Percentiles rank a stretch among this genome's conserved stretches.
Conservation (phyloP, 2,113 vertebrate genomes). For the Coturnix japonica region DNA sequence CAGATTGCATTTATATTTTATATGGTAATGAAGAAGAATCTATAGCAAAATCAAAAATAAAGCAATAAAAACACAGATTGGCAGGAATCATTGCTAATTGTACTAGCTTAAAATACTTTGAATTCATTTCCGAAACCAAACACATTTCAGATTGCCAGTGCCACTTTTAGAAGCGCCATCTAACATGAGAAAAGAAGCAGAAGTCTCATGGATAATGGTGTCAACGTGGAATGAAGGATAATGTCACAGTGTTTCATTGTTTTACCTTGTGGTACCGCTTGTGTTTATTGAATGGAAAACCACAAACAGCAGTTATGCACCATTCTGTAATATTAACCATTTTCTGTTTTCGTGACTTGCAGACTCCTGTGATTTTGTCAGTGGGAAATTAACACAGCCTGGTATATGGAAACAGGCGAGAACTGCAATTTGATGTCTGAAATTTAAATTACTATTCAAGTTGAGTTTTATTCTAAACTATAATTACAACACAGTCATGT, state of each 20-base stretch:
- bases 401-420: background rate
- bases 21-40: background rate
- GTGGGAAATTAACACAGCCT: background rate
- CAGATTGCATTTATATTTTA: rapidly evolving
- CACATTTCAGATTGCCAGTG: background rate
- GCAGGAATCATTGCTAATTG: background rate
- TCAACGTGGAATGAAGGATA: background rate
- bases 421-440: background rate
- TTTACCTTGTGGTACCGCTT: background rate
- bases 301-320: background rate
- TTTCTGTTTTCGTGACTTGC: background rate
- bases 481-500: background rate
- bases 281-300: background rate
- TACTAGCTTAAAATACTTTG: background rate
- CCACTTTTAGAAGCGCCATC: background rate
- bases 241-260: background rate
- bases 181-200: background rate
- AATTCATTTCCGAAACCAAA: background rate
- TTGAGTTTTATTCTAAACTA: background rate
- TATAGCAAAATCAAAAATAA: background rate
- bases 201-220: background rate
- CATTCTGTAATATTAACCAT: background rate
- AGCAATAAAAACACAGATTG: background rate
- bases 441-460: background rate
- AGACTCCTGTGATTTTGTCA: background rate